These are phyloP conservation scores for Coelinius sp. DNA, from an alignment of 2,888 invertebrate genomes.

Conservation along the genomic window DNA sequence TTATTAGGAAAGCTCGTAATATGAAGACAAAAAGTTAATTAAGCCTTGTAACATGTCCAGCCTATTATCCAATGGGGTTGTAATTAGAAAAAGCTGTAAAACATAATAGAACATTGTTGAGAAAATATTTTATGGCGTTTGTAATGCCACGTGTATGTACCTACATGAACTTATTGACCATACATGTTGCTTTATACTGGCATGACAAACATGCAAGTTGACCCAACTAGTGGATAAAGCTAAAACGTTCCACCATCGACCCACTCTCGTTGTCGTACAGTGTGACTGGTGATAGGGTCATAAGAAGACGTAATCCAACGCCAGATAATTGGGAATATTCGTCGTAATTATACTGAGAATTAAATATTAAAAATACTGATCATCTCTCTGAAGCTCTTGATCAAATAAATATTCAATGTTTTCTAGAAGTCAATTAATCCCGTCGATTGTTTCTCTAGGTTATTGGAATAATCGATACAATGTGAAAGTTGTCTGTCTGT, in stretches of 20 bases:
- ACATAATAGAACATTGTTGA: not conserved
- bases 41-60: too few species aligned
- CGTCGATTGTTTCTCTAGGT: not conserved
- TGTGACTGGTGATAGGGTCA: not conserved
- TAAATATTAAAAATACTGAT: not conserved
- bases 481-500: not conserved
- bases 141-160: conserved; percentile 21
- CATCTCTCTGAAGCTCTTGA: not conserved
- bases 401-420: not conserved
- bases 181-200: conserved; percentile 18
- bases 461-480: not conserved
- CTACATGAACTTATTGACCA: conserved; percentile 6
- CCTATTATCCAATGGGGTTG: too few species aligned
- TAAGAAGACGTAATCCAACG: not conserved
- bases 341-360: not conserved
- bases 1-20: too few species aligned
- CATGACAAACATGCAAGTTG: not conserved
- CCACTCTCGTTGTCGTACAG: not conserved
- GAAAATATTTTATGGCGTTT: conserved; percentile 15
- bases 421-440: too few species aligned
- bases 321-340: not conserved
- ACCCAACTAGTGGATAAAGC: not conserved
- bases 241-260: not conserved
- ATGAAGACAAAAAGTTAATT: too few species aligned
- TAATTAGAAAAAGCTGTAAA: not conserved